Percentiles rank a stretch among this genome's conserved stretches.
phyloP scores from a whole-genome alignment of 2,888 invertebrate genomes.

The Nasonovia ribisnigri region DNA sequence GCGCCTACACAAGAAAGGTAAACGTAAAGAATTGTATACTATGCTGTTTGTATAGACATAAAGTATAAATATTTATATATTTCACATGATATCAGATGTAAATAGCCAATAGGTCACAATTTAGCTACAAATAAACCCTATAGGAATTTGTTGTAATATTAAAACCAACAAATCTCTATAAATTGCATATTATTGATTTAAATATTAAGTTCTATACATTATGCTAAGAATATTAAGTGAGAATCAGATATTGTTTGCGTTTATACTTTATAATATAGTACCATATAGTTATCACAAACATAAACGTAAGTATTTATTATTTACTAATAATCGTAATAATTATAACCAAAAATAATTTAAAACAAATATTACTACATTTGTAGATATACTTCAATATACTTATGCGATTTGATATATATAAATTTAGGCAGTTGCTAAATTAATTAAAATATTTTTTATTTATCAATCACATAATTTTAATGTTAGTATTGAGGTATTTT shows the following conservation, averaged over 20 bases:
- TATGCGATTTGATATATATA: not conserved
- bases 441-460: not conserved
- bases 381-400: not conserved
- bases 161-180: not conserved
- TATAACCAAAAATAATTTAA: not conserved
- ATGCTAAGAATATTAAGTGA: not conserved
- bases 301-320: not conserved
- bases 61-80: not conserved
- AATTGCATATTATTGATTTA: not conserved
- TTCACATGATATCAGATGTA: not conserved
- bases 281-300: not conserved
- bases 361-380: not conserved
- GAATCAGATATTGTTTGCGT: not conserved
- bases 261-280: not conserved
- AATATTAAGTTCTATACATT: not conserved
- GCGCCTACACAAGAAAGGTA: constrained; percentile 17
- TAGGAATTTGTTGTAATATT: not conserved
- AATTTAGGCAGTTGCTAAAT: not conserved
- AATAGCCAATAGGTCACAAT: not conserved
- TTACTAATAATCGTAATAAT: not conserved
- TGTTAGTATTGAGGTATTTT: not conserved
- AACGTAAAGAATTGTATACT: constrained; percentile 1
- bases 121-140: not conserved
- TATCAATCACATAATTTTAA: not conserved
- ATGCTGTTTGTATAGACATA: not conserved